Base-by-base conservation (phyloP, 2,797 vertebrate genomes). In the Poliocrania exsul region DNA sequence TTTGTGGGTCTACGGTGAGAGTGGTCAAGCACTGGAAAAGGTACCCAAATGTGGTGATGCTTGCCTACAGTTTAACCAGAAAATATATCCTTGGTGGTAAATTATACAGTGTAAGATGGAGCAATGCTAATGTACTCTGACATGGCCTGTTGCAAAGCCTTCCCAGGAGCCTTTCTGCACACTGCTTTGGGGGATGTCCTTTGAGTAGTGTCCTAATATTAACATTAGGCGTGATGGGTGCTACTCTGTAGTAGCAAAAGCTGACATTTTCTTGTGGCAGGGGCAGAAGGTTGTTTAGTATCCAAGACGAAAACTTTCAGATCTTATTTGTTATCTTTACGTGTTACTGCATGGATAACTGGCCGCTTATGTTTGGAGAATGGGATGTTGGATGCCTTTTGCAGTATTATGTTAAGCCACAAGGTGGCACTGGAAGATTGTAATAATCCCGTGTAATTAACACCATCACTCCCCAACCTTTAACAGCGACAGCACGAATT, bases 361-460 rank as follows among this genome's bases (percentile, higher is more conserved):
- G 69, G 15, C 69, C 50, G 35, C 16, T 5, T 47, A 19, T 25
- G 3, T 56, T 49, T 21, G 21, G 56, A 1, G 3, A 66, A n/a
- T 3, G 50, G 12, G 16, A 3, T 6, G 21, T 13, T 9, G 51
- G 72, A 26, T 18, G 9, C 13, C 29, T 77, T 81, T 67, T 96
- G 96, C 89, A 95, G 79, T 94, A 67, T 91, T 88, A 46, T 2
- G 7, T 11, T 23, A 28, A 1, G 12, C 94, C 98, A 96, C 97
- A 87, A 97, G 98, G 97, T 98, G 98, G 97, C 97, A 91, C 58
- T 97, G 10, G 88, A 98, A 98, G 97, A 98, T 97, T 96, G 88
- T 88, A 86, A 40, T 93, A 97, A 96, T 94, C 78, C 84, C 9
- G 37, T 3, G 29, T 94, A 96, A 97, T 97, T 96, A 97, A 29